Base-by-base conservation (phyloP, 2,113 vertebrate species). In the Hypocryptadius cinnamomeus region DNA sequence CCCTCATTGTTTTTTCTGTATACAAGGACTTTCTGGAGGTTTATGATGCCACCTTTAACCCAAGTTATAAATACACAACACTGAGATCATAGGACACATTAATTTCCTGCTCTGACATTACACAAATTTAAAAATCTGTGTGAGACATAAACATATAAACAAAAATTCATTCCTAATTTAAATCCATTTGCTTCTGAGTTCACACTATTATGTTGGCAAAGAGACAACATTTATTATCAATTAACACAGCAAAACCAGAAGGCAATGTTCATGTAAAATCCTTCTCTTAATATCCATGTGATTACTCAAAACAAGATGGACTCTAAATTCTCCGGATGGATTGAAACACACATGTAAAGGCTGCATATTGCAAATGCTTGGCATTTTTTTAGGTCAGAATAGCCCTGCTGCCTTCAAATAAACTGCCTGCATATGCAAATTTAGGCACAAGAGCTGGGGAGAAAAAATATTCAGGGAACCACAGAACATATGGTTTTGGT, bases 1-100 rank as follows among this genome's bases (percentile, higher is more conserved):
- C 82, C 90, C 89, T 96, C 93, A 66, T 51, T 95, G 94, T 95
- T 96, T 84, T 94, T 82, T 95, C 93, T 90, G 66, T 69, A 93
- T 76, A 95, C 94, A 97, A 95, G 95, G 88, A 79, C 83, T 87
- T 94, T 87, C 72, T 81, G 63, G 90, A 87, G 74, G 85, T 94
- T 96, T 96, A 94, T 76, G 84, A 78, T 95, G 61, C 95, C 85
- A 94, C 84, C 85, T 93, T 94, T 95, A 96, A 94, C 70, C 77
- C 79, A 92, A 94, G 92, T 94, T 83, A 85, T 95, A 73, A 85
- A 93, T 86, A 92, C 50, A 78, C 81, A 96, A 90, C 40, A 87
- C 54, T 90, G 81, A 96, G 90, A 95, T 68, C 69, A 60, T 54
- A 71, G 45, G 87, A 86, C 80, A 91, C 65, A 93, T 94, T 89